phyloP scores from a whole-genome alignment of 1,140 invertebrate genomes.

The Heterodera carotae region DNA sequence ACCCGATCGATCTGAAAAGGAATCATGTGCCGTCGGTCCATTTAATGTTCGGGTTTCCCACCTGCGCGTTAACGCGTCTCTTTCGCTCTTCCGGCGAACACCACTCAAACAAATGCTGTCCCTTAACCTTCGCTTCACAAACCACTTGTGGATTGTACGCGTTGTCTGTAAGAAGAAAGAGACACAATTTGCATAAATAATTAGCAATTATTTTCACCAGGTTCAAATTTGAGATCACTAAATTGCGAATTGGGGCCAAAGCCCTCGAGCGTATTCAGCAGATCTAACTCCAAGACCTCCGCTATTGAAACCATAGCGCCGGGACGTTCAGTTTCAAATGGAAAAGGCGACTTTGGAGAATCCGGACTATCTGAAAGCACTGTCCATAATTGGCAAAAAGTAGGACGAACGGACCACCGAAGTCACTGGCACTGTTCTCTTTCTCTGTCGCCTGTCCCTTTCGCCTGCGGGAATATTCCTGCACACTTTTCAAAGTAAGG shows the following conservation, averaged over 20 bases:
- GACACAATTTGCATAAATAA: neutral
- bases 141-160: conserved; percentile 76
- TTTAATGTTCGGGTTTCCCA: conserved; percentile 53
- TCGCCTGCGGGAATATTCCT: conserved; percentile 35
- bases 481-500: conserved; percentile 31
- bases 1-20: conserved; percentile 35
- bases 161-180: conserved; percentile 40
- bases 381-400: neutral
- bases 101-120: conserved; percentile 74
- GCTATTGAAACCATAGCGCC: conserved; percentile 5
- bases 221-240: conserved; percentile 65
- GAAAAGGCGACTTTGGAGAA: conserved; percentile 4
- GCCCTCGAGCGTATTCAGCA: conserved; percentile 51
- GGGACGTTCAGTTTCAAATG: neutral
- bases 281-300: conserved; percentile 63
- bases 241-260: conserved; percentile 34
- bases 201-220: conserved; percentile 34
- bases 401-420: conserved; percentile 1
- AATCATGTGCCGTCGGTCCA: no score
- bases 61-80: conserved; percentile 66
- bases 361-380: conserved; percentile 30
- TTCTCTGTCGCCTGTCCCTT: conserved; percentile 13
- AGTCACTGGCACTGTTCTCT: conserved; percentile 11
- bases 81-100: conserved; percentile 61
- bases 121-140: conserved; percentile 77